These are phyloP conservation scores for Pachymerium ferrugineum DNA, from an alignment of 2,888 invertebrate genomes.

Conservation along the genomic window DNA sequence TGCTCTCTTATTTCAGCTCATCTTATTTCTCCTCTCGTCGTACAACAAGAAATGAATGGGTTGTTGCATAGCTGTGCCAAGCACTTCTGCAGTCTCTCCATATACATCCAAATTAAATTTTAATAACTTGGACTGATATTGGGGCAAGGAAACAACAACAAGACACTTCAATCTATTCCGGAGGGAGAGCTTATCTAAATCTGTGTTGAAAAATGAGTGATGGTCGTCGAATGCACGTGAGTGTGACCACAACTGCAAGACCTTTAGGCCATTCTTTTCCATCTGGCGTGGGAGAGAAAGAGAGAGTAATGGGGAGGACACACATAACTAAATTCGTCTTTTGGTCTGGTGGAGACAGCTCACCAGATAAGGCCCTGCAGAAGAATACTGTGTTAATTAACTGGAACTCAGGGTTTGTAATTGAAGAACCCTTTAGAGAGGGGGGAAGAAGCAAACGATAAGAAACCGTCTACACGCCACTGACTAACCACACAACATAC, in stretches of 20 bases:
- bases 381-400: slow-evolving; percentile 27
- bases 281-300: slow-evolving; percentile 15
- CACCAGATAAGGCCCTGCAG: slow-evolving; percentile 19
- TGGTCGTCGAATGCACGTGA: neutral
- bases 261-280: neutral
- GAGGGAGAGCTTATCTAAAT: neutral
- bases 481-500: slow-evolving; percentile 20
- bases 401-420: slow-evolving; percentile 22
- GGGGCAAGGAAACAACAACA: slow-evolving; percentile 4
- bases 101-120: neutral
- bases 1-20: slow-evolving; percentile 19
- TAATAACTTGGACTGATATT: neutral
- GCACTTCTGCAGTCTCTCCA: neutral
- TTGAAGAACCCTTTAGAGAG: slow-evolving; percentile 27
- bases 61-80: neutral
- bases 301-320: slow-evolving; percentile 22
- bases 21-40: neutral
- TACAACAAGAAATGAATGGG: too few species aligned
- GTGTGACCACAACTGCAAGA: neutral
- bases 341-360: slow-evolving; percentile 11
- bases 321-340: slow-evolving; percentile 12
- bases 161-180: neutral
- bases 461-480: slow-evolving; percentile 6
- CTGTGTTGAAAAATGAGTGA: neutral
- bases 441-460: slow-evolving; percentile 18